Evolutionary conservation across 2,888 invertebrate species (phyloP).

Genomic region (Coenonympha arcania): DNA sequence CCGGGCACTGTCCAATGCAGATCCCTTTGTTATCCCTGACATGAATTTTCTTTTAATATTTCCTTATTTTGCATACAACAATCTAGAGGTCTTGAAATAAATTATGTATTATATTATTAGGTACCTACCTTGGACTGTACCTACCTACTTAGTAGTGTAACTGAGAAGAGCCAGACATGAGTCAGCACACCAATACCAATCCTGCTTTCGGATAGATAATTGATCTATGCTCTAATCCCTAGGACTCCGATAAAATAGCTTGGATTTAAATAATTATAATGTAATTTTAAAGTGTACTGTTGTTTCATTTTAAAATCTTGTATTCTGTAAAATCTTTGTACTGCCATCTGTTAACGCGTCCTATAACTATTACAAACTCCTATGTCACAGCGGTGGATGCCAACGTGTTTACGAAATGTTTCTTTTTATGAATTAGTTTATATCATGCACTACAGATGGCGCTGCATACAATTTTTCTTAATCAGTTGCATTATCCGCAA

Average conservation of each 20-base stretch:
- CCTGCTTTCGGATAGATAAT: too few relatives aligned
- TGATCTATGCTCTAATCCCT: too few relatives aligned
- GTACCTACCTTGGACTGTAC: background rate
- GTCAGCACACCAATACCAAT: too few relatives aligned
- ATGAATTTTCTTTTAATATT: too few relatives aligned
- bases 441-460: background rate
- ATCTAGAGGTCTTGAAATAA: background rate
- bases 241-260: too few relatives aligned
- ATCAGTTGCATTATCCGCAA: background rate
- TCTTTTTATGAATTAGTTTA: background rate
- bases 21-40: too few relatives aligned
- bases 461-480: background rate
- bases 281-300: too few relatives aligned
- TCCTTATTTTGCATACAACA: too few relatives aligned
- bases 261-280: too few relatives aligned
- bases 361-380: background rate
- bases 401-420: background rate
- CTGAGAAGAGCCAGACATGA: too few relatives aligned
- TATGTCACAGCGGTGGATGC: background rate
- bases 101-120: background rate
- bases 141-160: too few relatives aligned
- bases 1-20: slow-evolving; percentile 16
- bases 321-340: background rate
- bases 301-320: too few relatives aligned
- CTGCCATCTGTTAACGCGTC: background rate